phyloP scores from a whole-genome alignment of 2,888 invertebrate genomes.

The Microctonus hyperodae region DNA sequence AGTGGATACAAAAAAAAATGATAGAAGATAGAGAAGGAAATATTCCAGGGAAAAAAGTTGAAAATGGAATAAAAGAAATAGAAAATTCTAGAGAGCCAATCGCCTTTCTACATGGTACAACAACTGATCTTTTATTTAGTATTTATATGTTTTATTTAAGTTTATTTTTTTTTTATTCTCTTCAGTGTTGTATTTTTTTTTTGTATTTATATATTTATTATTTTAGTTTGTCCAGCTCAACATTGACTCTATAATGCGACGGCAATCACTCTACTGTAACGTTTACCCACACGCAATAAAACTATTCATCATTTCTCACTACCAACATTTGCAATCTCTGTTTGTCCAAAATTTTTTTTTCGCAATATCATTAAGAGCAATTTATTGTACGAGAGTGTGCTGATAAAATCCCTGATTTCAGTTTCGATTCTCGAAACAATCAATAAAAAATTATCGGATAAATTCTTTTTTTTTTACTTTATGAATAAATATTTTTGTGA shows the following conservation, averaged over 20 bases:
- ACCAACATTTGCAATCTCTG: slow-evolving; percentile 24
- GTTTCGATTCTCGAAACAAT: not conserved
- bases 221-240: slow-evolving; percentile 29
- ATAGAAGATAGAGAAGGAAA: not conserved
- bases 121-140: not conserved
- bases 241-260: slow-evolving; percentile 25
- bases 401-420: not conserved
- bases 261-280: slow-evolving; percentile 35
- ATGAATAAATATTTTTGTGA: too few relatives aligned
- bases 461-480: not conserved
- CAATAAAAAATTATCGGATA: not conserved
- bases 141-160: not conserved
- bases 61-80: not conserved
- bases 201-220: slow-evolving; percentile 11
- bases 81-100: slow-evolving; percentile 6
- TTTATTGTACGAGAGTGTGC: not conserved
- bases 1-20: not conserved
- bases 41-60: not conserved
- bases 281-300: slow-evolving; percentile 38
- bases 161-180: not conserved
- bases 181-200: slow-evolving; percentile 5
- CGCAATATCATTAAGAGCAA: slow-evolving; percentile 22
- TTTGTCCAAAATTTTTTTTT: slow-evolving; percentile 24
- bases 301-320: slow-evolving; percentile 38
- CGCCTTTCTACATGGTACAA: not conserved